These are phyloP conservation scores for Anabacerthia variegaticeps DNA, from an alignment of 2,797 vertebrate species.

Conservation along the genomic window DNA sequence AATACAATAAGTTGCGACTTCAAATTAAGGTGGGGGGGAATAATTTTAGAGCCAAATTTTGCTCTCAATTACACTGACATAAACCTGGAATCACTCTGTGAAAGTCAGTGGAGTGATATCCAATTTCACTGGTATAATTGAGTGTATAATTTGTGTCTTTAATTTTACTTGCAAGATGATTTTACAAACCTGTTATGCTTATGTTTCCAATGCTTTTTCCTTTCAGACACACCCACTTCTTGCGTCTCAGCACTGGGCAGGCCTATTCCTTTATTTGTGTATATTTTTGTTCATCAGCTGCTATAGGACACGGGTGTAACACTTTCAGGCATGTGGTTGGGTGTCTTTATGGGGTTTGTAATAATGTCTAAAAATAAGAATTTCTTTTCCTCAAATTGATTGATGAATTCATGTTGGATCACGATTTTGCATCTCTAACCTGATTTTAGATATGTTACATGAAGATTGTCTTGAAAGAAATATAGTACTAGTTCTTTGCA, in stretches of 20 bases:
- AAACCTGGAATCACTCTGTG: background rate
- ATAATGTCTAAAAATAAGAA: background rate
- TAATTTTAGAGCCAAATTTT: constrained; percentile 24
- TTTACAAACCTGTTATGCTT: constrained; percentile 40
- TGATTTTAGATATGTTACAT: background rate
- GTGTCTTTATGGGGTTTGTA: constrained; percentile 26
- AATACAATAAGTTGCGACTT: background rate
- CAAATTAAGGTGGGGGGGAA: background rate
- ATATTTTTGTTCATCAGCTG: constrained; percentile 52
- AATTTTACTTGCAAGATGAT: constrained; percentile 30
- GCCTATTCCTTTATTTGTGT: constrained; percentile 58
- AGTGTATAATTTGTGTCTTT: constrained; percentile 26
- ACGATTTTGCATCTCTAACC: background rate
- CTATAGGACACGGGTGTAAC: constrained; percentile 51
- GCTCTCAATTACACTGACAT: background rate
- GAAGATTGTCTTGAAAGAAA: background rate
- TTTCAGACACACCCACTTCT: constrained; percentile 59
- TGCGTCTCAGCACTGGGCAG: constrained; percentile 47
- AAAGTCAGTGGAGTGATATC: background rate
- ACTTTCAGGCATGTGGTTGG: constrained; percentile 53
- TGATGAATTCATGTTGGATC: background rate
- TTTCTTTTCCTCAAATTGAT: background rate
- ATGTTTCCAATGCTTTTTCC: constrained; percentile 58
- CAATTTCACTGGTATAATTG: background rate
- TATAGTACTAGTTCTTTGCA: background rate